phyloP scores from a whole-genome alignment of 2,888 invertebrate species.

The Campopleginae sp. region DNA sequence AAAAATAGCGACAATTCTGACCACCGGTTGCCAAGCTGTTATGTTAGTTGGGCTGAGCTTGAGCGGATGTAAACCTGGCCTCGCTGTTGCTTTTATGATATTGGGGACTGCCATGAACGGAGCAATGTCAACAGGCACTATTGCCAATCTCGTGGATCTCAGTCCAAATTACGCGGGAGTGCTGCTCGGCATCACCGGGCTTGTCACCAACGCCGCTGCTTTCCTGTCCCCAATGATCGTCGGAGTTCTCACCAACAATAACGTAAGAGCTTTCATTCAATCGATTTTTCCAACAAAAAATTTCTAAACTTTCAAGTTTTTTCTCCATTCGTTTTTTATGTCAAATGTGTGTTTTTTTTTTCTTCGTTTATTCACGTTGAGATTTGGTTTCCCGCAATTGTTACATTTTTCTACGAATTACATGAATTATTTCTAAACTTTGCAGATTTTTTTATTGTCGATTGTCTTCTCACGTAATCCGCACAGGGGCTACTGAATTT shows the following conservation, averaged over 20 bases:
- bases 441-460: not conserved
- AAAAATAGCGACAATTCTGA: conserved; percentile 87
- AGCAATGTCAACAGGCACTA: conserved; percentile 88
- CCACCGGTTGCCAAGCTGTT: conserved; percentile 87
- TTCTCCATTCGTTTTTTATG: no score
- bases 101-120: conserved; percentile 88
- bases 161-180: conserved; percentile 88
- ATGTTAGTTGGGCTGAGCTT: conserved; percentile 87
- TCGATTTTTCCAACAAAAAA: no score
- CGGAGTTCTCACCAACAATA: conserved; percentile 87
- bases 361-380: not conserved
- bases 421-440: not conserved
- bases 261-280: conserved; percentile 86
- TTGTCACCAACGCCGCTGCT: conserved; percentile 86
- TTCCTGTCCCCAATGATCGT: conserved; percentile 88
- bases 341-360: no score
- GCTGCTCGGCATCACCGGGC: conserved; percentile 87
- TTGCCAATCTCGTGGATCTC: conserved; percentile 89
- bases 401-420: not conserved
- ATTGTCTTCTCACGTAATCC: not conserved
- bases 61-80: conserved; percentile 87
- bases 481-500: not conserved
- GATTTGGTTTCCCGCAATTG: not conserved
- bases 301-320: no score
- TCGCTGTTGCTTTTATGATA: conserved; percentile 87